Evolutionary conservation across 2,888 invertebrate genomes (phyloP).

Genomic region (Hermodice carunculata): DNA sequence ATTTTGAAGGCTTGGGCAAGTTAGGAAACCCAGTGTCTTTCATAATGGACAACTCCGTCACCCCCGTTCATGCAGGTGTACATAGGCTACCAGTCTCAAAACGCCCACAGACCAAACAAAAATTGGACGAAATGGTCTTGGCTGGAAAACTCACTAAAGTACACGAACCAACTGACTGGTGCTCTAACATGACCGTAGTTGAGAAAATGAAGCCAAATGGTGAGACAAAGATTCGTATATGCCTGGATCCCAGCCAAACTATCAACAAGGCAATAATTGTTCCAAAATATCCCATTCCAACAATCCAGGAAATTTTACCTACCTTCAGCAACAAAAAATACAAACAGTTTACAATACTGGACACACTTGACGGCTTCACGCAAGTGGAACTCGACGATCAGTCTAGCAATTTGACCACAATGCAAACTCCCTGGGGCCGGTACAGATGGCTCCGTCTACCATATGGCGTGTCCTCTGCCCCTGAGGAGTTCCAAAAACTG

Average conservation of each 20-base stretch:
- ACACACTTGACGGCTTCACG: slow-evolving; percentile 9
- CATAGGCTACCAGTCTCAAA: slow-evolving; percentile 13
- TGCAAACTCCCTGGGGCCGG: slow-evolving; percentile 15
- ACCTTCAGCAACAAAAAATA: neutral
- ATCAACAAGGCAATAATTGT: slow-evolving; percentile 14
- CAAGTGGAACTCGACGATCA: slow-evolving; percentile 2
- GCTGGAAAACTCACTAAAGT: slow-evolving; percentile 3
- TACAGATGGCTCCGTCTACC: slow-evolving; percentile 15
- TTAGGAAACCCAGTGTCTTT: slow-evolving; percentile 2
- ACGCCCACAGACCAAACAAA: neutral
- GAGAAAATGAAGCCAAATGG: slow-evolving; percentile 6
- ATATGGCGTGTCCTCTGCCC: slow-evolving; percentile 17
- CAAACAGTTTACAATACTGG: slow-evolving; percentile 7
- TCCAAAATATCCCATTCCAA: slow-evolving; percentile 12
- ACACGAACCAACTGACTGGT: slow-evolving; percentile 9
- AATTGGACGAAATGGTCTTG: neutral
- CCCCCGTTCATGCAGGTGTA: slow-evolving; percentile 1
- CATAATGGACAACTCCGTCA: neutral
- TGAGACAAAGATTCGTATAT: slow-evolving; percentile 10
- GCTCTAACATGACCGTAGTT: neutral
- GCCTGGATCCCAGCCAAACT: slow-evolving; percentile 21
- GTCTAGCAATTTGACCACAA: slow-evolving; percentile 7
- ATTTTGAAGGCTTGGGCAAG: neutral
- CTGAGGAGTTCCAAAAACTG: slow-evolving; percentile 20
- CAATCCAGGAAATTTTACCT: slow-evolving; percentile 3